Percentiles rank a stretch among this genome's conserved stretches.
Evolutionary conservation across 2,113 vertebrate species (phyloP).

Genomic region (Pteropus alecto): DNA sequence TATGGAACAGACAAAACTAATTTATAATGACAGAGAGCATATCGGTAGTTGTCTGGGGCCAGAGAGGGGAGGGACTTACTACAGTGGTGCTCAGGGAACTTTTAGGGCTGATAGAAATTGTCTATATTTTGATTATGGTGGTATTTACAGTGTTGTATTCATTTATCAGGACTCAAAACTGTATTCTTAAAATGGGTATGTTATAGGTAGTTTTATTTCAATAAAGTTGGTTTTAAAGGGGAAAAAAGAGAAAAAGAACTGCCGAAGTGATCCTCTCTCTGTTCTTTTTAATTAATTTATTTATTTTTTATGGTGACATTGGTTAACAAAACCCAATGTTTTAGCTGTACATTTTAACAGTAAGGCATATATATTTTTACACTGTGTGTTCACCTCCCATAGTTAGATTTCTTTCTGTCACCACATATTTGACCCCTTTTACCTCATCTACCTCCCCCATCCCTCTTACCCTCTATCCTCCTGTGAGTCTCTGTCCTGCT

Average conservation of each 20-base stretch:
- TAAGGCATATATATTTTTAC: too few species aligned
- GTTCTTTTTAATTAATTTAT: background rate
- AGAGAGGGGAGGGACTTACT: background rate
- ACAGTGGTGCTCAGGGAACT: background rate
- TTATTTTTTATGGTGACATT: too few species aligned
- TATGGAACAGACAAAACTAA: background rate
- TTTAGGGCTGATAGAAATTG: background rate
- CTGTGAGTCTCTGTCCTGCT: too few species aligned
- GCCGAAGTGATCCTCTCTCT: background rate
- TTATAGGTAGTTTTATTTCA: background rate
- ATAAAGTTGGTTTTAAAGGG: slow-evolving; percentile 20
- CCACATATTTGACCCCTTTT: too few species aligned
- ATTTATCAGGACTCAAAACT: slow-evolving; percentile 5
- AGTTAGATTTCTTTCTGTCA: too few species aligned
- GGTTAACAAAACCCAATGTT: too few species aligned
- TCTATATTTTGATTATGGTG: background rate
- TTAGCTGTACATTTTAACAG: too few species aligned
- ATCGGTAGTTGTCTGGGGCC: background rate
- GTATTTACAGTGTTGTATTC: background rate
- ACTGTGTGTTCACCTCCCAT: too few species aligned
- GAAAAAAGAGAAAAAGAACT: background rate
- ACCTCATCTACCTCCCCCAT: too few species aligned
- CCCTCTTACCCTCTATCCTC: too few species aligned
- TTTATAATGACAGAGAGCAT: background rate
- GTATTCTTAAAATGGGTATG: background rate